A percentile compares a stretch with the other conserved stretches of the same genome.
Evolutionary conservation across 2,113 vertebrate genomes (phyloP).

Genomic region (Saguinus midas): DNA sequence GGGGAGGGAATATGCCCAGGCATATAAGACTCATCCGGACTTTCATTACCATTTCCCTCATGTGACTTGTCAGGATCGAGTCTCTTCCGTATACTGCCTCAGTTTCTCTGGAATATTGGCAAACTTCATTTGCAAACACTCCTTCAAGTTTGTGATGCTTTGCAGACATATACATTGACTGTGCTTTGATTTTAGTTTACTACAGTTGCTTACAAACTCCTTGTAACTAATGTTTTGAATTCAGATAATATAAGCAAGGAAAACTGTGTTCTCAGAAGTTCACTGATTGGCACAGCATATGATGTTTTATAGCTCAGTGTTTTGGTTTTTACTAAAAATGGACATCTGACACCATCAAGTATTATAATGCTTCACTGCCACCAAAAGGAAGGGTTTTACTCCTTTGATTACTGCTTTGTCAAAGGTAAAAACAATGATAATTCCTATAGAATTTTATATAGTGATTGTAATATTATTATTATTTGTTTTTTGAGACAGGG

Average conservation of each 20-base stretch:
- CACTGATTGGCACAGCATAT: constrained; percentile 37
- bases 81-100: too few relatives aligned
- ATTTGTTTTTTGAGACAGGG: too few relatives aligned
- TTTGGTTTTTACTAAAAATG: constrained; percentile 75
- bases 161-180: constrained; percentile 86
- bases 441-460: constrained; percentile 42
- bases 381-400: constrained; percentile 68
- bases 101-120: constrained; percentile 84
- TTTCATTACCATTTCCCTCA: too few relatives aligned
- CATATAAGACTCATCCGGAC: too few relatives aligned
- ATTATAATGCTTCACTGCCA: constrained; percentile 69
- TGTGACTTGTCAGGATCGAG: too few relatives aligned
- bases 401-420: constrained; percentile 61
- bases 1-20: too few relatives aligned
- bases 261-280: constrained; percentile 63
- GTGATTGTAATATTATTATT: too few relatives aligned
- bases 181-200: constrained; percentile 90
- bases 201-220: constrained; percentile 79
- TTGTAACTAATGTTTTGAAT: constrained; percentile 84
- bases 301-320: constrained; percentile 60
- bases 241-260: constrained; percentile 71
- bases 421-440: constrained; percentile 59
- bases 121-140: constrained; percentile 89
- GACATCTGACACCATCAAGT: constrained; percentile 48
- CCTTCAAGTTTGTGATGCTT: constrained; percentile 85